Base-by-base conservation (phyloP, 2,113 vertebrate genomes). In the Calidris pugnax region DNA sequence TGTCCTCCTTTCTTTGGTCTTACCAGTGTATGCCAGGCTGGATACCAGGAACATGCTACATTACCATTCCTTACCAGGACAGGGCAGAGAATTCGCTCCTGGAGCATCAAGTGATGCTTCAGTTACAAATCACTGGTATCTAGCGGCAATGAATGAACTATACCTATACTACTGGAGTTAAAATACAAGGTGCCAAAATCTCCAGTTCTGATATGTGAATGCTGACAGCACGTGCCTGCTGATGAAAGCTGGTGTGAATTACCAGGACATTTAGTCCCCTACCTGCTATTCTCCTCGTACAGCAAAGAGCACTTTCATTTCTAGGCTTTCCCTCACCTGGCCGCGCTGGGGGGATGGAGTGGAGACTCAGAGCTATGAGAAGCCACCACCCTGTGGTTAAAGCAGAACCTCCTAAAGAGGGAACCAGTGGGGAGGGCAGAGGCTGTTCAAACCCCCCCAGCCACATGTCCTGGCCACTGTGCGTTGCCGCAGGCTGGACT, bases 381-480 rank as follows among this genome's bases (percentile, higher is more conserved):
- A 78, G 62, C 56, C 3, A 3, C 63, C 50, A 16, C 2, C 17
- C 47, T 43, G 26, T 2, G 35, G 39, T 27, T 63, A 47, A 79
- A 66, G 59, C 24, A 66, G 45, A 5, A 11, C 35, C 50, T 39
- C 33, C 48, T 32, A 7, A 50, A n/a, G 53, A 85, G 33, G 41
- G 27, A 74, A 66, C 11, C 47, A 32, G 10, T 0, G 3, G 33
- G 39, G 55, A 90, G 50, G 55, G 30, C 32, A 69, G 48, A 69
- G 27, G 50, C 32, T 73, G 67, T 28, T 68, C 17, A 22, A 27
- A 32, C 35, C 27, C 20, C 17, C 8, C 9, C 14, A 17, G 30
- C 15, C 55, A 30, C 0, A 0, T 7, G 24, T 4, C 64, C 35
- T 3, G 0, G 51, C 12, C 8, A 7, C 23, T 1, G 4, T 1